phyloP scores from a whole-genome alignment of 2,113 vertebrate genomes.

The Pseudolaguvia tuberculata region DNA sequence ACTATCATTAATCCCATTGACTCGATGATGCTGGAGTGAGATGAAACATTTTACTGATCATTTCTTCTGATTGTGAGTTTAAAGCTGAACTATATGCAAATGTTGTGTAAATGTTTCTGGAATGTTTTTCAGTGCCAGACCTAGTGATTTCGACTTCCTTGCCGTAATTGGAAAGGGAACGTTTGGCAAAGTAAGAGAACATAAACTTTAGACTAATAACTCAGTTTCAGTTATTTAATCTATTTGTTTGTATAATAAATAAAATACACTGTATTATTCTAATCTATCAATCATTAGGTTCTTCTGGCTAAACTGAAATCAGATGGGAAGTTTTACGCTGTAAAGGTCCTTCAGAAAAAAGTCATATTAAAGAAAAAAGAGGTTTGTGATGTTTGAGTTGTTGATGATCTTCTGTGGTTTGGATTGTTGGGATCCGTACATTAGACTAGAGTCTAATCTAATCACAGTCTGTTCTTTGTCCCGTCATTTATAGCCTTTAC shows the following conservation, averaged over 20 bases:
- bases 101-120: conserved; percentile 12
- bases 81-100: no score
- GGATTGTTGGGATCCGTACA: not conserved
- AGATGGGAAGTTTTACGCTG: conserved; percentile 85
- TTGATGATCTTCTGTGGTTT: not conserved
- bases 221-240: conserved; percentile 38
- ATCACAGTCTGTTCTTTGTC: conserved; percentile 56
- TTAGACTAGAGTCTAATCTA: conserved; percentile 63
- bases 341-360: conserved; percentile 97
- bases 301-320: conserved; percentile 90
- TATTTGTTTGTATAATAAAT: not conserved
- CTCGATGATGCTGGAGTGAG: no score
- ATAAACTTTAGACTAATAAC: conserved; percentile 63
- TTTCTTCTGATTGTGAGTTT: no score
- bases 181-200: conserved; percentile 72
- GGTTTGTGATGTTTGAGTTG: conserved; percentile 59
- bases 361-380: conserved; percentile 95
- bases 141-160: conserved; percentile 73
- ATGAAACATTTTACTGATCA: no score
- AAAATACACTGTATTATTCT: no score
- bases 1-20: no score
- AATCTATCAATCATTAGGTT: conserved; percentile 79
- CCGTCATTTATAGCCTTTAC: conserved; percentile 30
- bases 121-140: conserved; percentile 66
- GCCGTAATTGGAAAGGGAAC: conserved; percentile 73